These are phyloP conservation scores for Brachypteracias leptosomus DNA, from an alignment of 2,113 vertebrate species.

Conservation along the genomic window DNA sequence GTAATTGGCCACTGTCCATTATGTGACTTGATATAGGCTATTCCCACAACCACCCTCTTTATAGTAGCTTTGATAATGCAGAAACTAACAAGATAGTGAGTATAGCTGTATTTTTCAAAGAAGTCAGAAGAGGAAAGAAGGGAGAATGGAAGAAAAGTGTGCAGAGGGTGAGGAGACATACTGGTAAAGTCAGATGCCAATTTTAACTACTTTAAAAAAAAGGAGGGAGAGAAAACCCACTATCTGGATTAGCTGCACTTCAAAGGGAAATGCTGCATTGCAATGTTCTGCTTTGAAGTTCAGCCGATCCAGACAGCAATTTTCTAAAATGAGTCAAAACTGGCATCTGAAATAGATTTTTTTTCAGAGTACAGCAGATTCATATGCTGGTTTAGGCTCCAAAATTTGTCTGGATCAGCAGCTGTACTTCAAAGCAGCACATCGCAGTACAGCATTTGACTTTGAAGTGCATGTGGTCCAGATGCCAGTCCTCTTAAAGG, in stretches of 20 bases:
- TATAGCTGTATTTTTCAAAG: neutral
- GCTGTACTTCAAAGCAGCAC: slow-evolving; percentile 70
- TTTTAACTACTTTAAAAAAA: slow-evolving; percentile 31
- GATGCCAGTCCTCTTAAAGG: slow-evolving; percentile 63
- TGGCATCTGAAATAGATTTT: slow-evolving; percentile 72
- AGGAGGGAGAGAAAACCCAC: neutral
- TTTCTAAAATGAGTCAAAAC: slow-evolving; percentile 73
- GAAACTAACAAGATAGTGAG: neutral
- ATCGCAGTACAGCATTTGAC: slow-evolving; percentile 44
- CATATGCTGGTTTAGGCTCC: slow-evolving; percentile 58
- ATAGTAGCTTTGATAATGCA: neutral
- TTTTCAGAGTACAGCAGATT: slow-evolving; percentile 65
- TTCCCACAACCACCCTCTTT: neutral
- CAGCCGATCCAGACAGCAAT: slow-evolving; percentile 71
- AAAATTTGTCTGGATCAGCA: slow-evolving; percentile 71
- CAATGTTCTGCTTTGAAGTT: slow-evolving; percentile 67
- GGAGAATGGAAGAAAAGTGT: slow-evolving; percentile 3
- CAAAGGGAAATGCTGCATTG: slow-evolving; percentile 55
- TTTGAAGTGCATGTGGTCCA: slow-evolving; percentile 73
- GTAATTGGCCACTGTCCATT: neutral
- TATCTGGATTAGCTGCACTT: slow-evolving; percentile 71
- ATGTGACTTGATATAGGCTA: neutral
- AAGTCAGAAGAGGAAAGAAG: slow-evolving; percentile 17
- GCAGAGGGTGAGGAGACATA: slow-evolving; percentile 10
- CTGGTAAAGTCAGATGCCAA: slow-evolving; percentile 58